Evolutionary conservation across 2,888 invertebrate genomes (phyloP).

Genomic region (Lepidochitona cinerea): DNA sequence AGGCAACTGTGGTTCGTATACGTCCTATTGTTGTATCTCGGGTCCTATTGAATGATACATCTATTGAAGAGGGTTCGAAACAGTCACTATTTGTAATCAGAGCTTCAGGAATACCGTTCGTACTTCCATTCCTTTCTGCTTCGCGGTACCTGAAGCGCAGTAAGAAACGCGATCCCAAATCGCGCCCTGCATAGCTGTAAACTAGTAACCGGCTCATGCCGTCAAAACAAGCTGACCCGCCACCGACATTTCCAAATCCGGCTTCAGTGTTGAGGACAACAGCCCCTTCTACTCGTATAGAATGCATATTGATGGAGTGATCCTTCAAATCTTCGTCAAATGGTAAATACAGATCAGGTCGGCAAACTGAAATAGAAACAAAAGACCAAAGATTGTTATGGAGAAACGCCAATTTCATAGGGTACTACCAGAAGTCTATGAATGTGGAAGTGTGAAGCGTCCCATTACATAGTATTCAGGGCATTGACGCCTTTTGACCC

Average conservation of each 20-base stretch:
- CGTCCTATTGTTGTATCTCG: neutral
- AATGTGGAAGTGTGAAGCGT: too few species aligned
- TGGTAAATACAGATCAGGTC: neutral
- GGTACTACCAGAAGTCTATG: too few species aligned
- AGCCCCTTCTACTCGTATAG: neutral
- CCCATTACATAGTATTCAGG: too few species aligned
- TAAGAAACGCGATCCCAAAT: neutral
- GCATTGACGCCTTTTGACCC: too few species aligned
- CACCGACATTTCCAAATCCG: neutral
- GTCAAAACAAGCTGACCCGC: neutral
- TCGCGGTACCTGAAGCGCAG: neutral
- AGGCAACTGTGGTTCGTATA: neutral
- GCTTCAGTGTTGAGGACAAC: neutral
- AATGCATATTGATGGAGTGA: neutral
- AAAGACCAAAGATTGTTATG: too few species aligned
- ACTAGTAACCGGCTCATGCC: neutral
- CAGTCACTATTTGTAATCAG: neutral
- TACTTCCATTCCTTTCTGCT: neutral
- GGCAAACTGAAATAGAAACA: neutral
- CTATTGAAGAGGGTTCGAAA: neutral
- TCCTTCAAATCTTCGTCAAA: neutral
- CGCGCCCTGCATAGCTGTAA: neutral
- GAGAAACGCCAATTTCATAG: too few species aligned
- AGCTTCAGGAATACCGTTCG: neutral
- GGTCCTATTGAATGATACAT: neutral